phyloP scores from a whole-genome alignment of 1,140 invertebrate species.

The Maconellicoccus hirsutus region DNA sequence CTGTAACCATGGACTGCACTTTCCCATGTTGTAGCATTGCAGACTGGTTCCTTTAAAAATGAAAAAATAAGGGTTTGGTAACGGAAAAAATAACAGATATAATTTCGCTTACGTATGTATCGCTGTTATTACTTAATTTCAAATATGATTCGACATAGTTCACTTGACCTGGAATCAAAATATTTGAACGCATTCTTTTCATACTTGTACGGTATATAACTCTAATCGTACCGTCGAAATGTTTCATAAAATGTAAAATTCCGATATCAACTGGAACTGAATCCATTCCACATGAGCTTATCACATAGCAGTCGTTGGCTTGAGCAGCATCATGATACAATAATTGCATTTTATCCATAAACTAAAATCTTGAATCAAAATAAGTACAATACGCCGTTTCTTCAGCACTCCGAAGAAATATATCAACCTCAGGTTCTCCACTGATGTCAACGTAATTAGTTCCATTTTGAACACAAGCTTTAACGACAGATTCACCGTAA shows the following conservation, averaged over 20 bases:
- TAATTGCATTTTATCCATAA: slow-evolving; percentile 73
- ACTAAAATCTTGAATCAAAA: slow-evolving; percentile 41
- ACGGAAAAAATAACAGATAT: too few relatives aligned
- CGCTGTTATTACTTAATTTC: neutral
- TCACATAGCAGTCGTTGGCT: slow-evolving; percentile 66
- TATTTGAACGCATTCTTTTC: neutral
- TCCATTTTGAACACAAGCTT: slow-evolving; percentile 67
- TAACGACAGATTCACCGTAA: slow-evolving; percentile 83
- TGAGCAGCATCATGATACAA: slow-evolving; percentile 63
- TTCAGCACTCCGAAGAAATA: neutral
- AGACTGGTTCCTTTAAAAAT: slow-evolving; percentile 31
- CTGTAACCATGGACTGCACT: slow-evolving; percentile 62
- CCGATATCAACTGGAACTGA: slow-evolving; percentile 80
- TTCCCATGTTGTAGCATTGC: slow-evolving; percentile 73
- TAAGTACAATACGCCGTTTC: neutral
- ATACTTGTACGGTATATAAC: neutral
- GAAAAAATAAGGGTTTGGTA: too few relatives aligned
- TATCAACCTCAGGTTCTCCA: slow-evolving; percentile 63
- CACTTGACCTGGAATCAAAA: neutral
- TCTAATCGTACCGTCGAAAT: slow-evolving; percentile 50
- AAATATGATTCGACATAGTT: neutral
- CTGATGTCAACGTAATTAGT: slow-evolving; percentile 83
- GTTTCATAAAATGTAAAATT: slow-evolving; percentile 53
- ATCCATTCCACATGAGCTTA: slow-evolving; percentile 86
- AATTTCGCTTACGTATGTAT: neutral